Conservation (phyloP, 2,797 vertebrate genomes). For the Peromyscus nudipes region DNA sequence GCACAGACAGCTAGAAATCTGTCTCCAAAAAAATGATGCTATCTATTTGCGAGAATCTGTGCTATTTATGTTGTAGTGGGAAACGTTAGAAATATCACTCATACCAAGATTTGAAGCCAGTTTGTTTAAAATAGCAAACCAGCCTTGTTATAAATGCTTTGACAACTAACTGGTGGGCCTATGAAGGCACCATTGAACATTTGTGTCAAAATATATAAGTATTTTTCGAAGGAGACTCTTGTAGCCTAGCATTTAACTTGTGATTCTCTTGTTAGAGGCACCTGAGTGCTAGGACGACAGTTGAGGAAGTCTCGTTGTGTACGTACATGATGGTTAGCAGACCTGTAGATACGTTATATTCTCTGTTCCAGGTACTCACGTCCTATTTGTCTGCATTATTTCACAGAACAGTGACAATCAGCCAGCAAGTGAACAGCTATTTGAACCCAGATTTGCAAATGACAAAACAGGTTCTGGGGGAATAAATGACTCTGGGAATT, state of each 20-base stretch:
- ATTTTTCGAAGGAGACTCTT: not conserved
- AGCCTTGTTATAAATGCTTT: conserved; percentile 49
- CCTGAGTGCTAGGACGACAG: not conserved
- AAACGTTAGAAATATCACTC: conserved; percentile 59
- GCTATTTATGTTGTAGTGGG: conserved; percentile 36
- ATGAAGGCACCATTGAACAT: not conserved
- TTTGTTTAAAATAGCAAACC: conserved; percentile 49
- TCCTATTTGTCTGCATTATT: not conserved
- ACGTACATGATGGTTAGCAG: too few species aligned
- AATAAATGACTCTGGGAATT: not conserved
- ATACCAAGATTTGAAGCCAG: conserved; percentile 15
- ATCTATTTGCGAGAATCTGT: conserved; percentile 69
- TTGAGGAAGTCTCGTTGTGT: not conserved
- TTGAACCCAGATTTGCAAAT: not conserved
- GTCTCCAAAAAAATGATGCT: conserved; percentile 37
- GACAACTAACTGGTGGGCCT: not conserved
- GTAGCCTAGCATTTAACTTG: not conserved
- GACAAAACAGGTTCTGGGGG: not conserved
- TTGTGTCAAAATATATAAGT: not conserved
- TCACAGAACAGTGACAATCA: not conserved
- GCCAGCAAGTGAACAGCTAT: not conserved
- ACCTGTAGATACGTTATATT: too few species aligned
- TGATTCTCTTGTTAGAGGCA: not conserved
- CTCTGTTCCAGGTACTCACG: not conserved
- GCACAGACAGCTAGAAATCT: conserved; percentile 31